These are phyloP conservation scores for Idaea straminata DNA, from an alignment of 2,888 invertebrate species.

Conservation along the genomic window DNA sequence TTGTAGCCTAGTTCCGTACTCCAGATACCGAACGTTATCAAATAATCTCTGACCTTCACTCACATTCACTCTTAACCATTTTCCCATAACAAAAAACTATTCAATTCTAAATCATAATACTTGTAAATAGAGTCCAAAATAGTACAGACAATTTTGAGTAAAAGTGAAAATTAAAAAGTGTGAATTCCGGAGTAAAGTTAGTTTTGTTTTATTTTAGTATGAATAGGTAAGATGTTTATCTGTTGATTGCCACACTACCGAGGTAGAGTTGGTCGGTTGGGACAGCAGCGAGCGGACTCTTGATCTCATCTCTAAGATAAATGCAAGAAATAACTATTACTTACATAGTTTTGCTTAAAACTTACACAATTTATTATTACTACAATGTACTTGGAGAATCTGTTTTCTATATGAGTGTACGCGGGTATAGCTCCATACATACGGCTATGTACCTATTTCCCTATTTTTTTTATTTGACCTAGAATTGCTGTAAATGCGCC, in stretches of 20 bases:
- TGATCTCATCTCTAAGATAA: neutral
- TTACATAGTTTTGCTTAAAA: neutral
- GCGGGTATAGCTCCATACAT: no score
- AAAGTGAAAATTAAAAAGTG: constrained; percentile 1
- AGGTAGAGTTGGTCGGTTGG: neutral
- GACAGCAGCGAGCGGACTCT: neutral
- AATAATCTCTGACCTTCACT: constrained; percentile 30
- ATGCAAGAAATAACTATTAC: neutral
- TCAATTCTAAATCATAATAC: neutral
- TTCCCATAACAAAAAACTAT: neutral
- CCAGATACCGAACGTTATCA: neutral
- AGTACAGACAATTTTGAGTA: neutral
- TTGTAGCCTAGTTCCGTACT: neutral
- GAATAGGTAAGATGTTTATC: neutral
- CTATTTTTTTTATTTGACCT: no score
- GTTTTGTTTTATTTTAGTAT: neutral
- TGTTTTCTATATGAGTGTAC: neutral
- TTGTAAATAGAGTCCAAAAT: neutral
- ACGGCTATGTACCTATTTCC: no score
- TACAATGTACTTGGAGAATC: neutral
- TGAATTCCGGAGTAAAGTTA: neutral
- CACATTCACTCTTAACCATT: constrained; percentile 21
- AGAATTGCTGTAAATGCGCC: no score
- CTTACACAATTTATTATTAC: neutral
- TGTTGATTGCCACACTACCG: neutral